Evolutionary conservation across 2,888 invertebrate genomes (phyloP).

Genomic region (Baccha elongata): DNA sequence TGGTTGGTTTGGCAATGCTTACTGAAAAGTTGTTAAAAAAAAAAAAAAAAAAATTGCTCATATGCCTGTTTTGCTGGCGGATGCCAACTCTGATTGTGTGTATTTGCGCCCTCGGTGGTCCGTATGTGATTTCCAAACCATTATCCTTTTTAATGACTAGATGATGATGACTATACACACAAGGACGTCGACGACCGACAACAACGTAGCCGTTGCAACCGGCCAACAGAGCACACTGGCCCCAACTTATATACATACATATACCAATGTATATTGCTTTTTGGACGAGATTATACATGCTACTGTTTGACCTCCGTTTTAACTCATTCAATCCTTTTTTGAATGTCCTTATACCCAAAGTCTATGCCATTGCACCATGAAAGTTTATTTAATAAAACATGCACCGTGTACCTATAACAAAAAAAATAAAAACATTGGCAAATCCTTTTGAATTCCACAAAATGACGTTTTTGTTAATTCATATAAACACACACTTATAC

Average conservation of each 20-base stretch:
- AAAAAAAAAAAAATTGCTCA: constrained; percentile 59
- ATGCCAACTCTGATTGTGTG: constrained; percentile 6
- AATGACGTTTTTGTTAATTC: constrained; percentile 59
- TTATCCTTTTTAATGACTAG: constrained; percentile 73
- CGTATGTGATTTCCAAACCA: constrained; percentile 70
- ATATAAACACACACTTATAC: background rate
- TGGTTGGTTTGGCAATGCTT: constrained; percentile 66
- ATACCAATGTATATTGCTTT: constrained; percentile 58
- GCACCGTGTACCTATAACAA: constrained; percentile 30
- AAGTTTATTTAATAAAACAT: constrained; percentile 71
- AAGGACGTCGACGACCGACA: background rate
- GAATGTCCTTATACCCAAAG: background rate
- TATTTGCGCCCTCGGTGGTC: constrained; percentile 49
- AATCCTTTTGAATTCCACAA: constrained; percentile 61
- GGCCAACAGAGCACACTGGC: background rate
- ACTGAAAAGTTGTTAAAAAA: constrained; percentile 69
- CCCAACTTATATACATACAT: background rate
- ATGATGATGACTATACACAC: constrained; percentile 59
- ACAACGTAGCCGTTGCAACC: constrained; percentile 9
- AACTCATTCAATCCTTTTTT: background rate
- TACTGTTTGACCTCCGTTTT: constrained; percentile 30
- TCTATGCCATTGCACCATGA: constrained; percentile 17
- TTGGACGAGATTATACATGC: constrained; percentile 60
- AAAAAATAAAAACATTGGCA: constrained; percentile 66
- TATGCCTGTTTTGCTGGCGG: constrained; percentile 10